These are phyloP conservation scores for Drosophila subpulchrella DNA, from an alignment of 1,140 invertebrate species.

Conservation along the genomic window DNA sequence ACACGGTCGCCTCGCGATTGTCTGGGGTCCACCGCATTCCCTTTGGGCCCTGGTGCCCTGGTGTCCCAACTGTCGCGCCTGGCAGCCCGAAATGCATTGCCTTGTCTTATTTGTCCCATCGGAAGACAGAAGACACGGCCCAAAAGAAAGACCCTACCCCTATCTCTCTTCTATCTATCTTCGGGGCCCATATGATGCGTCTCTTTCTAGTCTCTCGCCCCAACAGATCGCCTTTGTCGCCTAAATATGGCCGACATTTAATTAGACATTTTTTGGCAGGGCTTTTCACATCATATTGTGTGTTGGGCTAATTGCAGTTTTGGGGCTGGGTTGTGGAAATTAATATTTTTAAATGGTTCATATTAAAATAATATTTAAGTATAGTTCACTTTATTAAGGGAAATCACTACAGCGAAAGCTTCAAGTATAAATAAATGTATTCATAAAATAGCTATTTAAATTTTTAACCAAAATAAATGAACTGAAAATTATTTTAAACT, in stretches of 20 bases:
- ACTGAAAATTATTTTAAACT: no score
- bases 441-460: no score
- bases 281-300: constrained; percentile 22
- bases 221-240: constrained; percentile 29
- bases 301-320: constrained; percentile 22
- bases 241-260: constrained; percentile 74
- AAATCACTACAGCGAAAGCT: no score
- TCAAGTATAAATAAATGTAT: no score
- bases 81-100: constrained; percentile 67
- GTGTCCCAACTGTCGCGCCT: constrained; percentile 55
- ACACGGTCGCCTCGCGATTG: constrained; percentile 62
- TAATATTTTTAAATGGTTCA: background rate
- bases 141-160: constrained; percentile 13
- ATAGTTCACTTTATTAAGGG: no score
- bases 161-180: background rate
- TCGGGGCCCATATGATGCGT: background rate
- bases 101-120: constrained; percentile 53
- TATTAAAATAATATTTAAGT: no score
- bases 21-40: constrained; percentile 45
- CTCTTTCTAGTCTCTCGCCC: constrained; percentile 29
- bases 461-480: no score
- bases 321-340: constrained; percentile 13
- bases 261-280: constrained; percentile 61
- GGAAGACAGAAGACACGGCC: constrained; percentile 17
- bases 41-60: background rate